Conservation (phyloP, 2,888 invertebrate genomes). For the Tenthredo scrophulariae region DNA sequence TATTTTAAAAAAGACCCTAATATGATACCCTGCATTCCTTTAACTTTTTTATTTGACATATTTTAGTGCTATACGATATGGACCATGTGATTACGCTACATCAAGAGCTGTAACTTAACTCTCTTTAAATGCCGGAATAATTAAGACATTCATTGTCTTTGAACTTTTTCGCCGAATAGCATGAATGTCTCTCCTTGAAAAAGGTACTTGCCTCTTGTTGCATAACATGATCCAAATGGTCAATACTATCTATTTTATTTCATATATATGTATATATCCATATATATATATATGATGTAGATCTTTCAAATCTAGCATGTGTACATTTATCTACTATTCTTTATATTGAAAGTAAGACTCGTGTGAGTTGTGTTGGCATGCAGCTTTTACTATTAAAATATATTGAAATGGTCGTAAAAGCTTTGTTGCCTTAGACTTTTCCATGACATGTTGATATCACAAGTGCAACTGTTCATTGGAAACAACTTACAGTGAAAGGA, state of each 20-base stretch:
- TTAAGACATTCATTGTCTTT: constrained; percentile 32
- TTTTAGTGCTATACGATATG: constrained; percentile 51
- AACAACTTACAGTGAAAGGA: not conserved
- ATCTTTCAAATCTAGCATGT: constrained; percentile 5
- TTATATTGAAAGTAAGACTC: not conserved
- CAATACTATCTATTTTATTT: constrained; percentile 28
- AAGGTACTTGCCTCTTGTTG: constrained; percentile 49
- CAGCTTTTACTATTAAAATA: not conserved
- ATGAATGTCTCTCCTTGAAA: constrained; percentile 40
- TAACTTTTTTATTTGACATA: constrained; percentile 31
- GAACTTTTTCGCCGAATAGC: constrained; percentile 45
- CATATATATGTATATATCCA: not conserved
- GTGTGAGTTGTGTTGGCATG: not conserved
- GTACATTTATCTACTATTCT: not conserved
- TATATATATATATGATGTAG: not conserved
- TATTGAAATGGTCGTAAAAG: constrained; percentile 1
- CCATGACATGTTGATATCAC: not conserved
- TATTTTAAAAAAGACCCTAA: not conserved
- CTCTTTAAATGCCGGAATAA: constrained; percentile 42
- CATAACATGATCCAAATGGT: constrained; percentile 49
- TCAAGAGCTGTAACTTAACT: constrained; percentile 43
- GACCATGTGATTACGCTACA: constrained; percentile 46
- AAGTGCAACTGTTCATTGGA: not conserved
- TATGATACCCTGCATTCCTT: constrained; percentile 27
- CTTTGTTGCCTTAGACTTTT: not conserved